These are phyloP conservation scores for Bryconaethiops microstoma DNA, from an alignment of 2,797 vertebrate species.

Conservation along the genomic window DNA sequence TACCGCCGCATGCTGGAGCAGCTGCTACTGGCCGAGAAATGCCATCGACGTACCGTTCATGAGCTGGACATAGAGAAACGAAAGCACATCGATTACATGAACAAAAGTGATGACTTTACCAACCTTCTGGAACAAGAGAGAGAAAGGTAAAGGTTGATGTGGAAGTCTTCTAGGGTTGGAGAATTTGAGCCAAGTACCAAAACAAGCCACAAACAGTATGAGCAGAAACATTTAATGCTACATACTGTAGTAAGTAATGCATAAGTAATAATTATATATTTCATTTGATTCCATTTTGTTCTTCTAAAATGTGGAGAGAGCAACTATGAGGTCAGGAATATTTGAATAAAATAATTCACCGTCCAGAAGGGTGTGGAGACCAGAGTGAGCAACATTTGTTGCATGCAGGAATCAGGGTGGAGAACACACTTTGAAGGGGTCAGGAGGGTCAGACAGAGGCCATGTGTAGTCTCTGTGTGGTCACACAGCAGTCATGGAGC, in stretches of 20 bases:
- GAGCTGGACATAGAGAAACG: conserved; percentile 94
- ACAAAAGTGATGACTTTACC: conserved; percentile 98
- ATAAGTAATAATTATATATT: neutral
- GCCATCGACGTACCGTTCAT: conserved; percentile 90
- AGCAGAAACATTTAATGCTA: neutral
- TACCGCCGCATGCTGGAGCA: conserved; percentile 96
- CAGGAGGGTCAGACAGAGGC: neutral
- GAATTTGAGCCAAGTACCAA: neutral
- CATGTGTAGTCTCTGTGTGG: neutral
- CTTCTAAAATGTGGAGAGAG: neutral
- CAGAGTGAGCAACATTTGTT: conserved; percentile 10
- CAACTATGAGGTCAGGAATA: no score
- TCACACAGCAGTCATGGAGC: conserved; percentile 1
- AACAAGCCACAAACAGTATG: no score
- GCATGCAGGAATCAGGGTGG: neutral
- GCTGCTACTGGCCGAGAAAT: conserved; percentile 93
- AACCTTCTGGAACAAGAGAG: conserved; percentile 97
- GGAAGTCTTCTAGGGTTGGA: neutral
- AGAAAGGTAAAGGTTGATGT: conserved; percentile 83
- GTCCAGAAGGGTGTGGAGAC: neutral
- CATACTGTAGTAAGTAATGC: neutral
- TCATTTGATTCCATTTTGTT: neutral
- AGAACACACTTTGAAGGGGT: neutral
- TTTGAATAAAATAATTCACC: no score
- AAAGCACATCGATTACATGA: conserved; percentile 98